Conservation (phyloP, 2,888 invertebrate genomes). For the Balanococcus diminutus region DNA sequence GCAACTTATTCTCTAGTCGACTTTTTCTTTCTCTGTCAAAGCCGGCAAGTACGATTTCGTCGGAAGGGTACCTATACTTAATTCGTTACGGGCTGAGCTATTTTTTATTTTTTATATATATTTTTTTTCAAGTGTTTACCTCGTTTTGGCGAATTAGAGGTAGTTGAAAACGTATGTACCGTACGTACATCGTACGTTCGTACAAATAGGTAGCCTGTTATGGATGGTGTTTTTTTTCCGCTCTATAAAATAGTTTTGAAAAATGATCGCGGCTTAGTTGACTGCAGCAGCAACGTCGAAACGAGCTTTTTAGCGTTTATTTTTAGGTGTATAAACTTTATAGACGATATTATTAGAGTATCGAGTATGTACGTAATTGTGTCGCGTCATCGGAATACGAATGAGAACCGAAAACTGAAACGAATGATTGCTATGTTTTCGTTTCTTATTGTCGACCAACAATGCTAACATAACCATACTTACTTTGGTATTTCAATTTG, state of each 20-base stretch:
- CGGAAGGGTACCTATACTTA: too few species aligned
- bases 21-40: not conserved
- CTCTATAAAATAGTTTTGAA: not conserved
- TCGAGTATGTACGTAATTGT: not conserved
- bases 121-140: too few species aligned
- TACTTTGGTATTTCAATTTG: too few species aligned
- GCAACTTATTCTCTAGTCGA: too few species aligned
- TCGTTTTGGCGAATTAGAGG: too few species aligned
- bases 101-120: too few species aligned
- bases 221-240: not conserved
- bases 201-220: too few species aligned
- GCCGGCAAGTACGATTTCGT: not conserved
- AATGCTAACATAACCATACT: too few species aligned
- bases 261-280: slow-evolving; percentile 2
- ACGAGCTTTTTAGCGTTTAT: not conserved
- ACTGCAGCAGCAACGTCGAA: not conserved
- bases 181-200: too few species aligned
- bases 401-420: slow-evolving; percentile 12
- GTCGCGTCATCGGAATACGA: not conserved
- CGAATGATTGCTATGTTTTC: not conserved
- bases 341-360: not conserved
- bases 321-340: not conserved
- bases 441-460: not conserved
- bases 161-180: too few species aligned
- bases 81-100: too few species aligned